A percentile compares a stretch with the other conserved stretches of the same genome.
These are phyloP conservation scores for Apis laboriosa DNA, from an alignment of 1,140 invertebrate genomes.

Conservation along the genomic window DNA sequence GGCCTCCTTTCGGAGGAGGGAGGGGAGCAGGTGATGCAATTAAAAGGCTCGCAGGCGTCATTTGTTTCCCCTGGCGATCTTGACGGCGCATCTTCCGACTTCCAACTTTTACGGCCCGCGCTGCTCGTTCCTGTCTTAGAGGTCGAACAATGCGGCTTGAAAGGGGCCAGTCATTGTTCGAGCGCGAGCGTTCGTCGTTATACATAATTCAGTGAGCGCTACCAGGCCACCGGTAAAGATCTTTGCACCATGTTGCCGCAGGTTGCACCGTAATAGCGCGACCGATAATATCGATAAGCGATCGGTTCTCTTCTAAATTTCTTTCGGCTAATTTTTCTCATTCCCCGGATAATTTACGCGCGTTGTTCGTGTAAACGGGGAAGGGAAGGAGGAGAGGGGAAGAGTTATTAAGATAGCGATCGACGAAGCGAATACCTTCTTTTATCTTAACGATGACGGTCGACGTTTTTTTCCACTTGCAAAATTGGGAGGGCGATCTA, in stretches of 20 bases:
- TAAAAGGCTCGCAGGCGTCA: conserved; percentile 69
- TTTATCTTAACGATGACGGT: too few relatives aligned
- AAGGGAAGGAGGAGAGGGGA: too few relatives aligned
- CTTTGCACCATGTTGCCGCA: conserved; percentile 21
- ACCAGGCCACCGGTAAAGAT: too few relatives aligned
- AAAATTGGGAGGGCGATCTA: not conserved
- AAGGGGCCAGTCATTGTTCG: conserved; percentile 52
- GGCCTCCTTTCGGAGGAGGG: not conserved
- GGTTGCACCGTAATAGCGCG: conserved; percentile 34
- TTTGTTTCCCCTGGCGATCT: conserved; percentile 71
- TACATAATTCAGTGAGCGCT: conserved; percentile 50
- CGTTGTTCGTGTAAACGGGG: conserved; percentile 45
- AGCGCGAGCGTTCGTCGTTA: conserved; percentile 52
- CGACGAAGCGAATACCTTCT: conserved; percentile 50
- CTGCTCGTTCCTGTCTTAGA: conserved; percentile 49
- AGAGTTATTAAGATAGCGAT: conserved; percentile 61
- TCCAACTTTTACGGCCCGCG: conserved; percentile 66
- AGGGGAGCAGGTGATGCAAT: conserved; percentile 68
- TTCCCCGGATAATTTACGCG: conserved; percentile 32
- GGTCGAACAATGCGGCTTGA: conserved; percentile 21
- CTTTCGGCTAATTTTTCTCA: conserved; percentile 20
- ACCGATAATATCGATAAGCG: conserved; percentile 56
- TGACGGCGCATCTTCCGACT: conserved; percentile 63
- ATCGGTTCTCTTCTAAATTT: conserved; percentile 58
- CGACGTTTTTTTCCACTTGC: not conserved